Percentiles rank a stretch among this genome's conserved stretches.
Evolutionary conservation across 2,797 vertebrate species (phyloP).

Genomic region (Gadopsis marmoratus): DNA sequence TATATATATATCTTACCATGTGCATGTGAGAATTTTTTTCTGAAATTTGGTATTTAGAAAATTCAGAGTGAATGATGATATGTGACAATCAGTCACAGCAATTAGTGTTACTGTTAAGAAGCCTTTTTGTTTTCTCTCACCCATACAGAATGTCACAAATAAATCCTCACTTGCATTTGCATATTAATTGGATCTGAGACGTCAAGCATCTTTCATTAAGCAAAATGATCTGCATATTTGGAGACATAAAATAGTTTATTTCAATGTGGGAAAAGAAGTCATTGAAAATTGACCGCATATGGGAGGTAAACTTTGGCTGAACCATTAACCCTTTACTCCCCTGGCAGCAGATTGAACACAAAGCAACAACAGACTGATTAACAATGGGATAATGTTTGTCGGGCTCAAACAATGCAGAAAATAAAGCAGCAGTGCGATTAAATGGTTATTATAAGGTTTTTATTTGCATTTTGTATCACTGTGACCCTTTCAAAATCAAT

Average conservation of each 20-base stretch:
- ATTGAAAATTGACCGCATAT: slow-evolving; percentile 94
- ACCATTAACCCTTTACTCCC: slow-evolving; percentile 85
- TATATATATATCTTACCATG: slow-evolving; percentile 73
- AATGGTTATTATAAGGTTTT: slow-evolving; percentile 43
- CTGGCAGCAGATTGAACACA: slow-evolving; percentile 69
- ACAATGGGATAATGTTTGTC: slow-evolving; percentile 71
- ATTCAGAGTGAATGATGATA: slow-evolving; percentile 99
- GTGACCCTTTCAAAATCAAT: slow-evolving; percentile 27
- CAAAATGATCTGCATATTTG: slow-evolving; percentile 99
- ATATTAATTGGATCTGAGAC: slow-evolving; percentile 99
- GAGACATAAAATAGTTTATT: slow-evolving; percentile 99
- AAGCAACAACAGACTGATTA: slow-evolving; percentile 77
- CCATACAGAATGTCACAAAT: slow-evolving; percentile 99
- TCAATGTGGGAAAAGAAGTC: slow-evolving; percentile 99
- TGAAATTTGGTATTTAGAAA: slow-evolving; percentile 94
- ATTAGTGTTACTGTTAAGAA: slow-evolving; percentile 99
- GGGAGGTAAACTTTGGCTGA: slow-evolving; percentile 86
- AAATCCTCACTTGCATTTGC: slow-evolving; percentile 99
- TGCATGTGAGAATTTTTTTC: slow-evolving; percentile 80
- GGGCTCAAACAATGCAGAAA: slow-evolving; percentile 64
- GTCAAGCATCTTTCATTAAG: slow-evolving; percentile 99
- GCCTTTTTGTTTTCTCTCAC: slow-evolving; percentile 99
- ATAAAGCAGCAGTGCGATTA: slow-evolving; percentile 68
- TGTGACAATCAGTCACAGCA: slow-evolving; percentile 99
- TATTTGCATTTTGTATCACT: slow-evolving; percentile 39